Evolutionary conservation across 2,888 invertebrate species (phyloP), one percentile per base, ranked within the genome.

Genomic region (Pristionchus fissidentatus): DNA sequence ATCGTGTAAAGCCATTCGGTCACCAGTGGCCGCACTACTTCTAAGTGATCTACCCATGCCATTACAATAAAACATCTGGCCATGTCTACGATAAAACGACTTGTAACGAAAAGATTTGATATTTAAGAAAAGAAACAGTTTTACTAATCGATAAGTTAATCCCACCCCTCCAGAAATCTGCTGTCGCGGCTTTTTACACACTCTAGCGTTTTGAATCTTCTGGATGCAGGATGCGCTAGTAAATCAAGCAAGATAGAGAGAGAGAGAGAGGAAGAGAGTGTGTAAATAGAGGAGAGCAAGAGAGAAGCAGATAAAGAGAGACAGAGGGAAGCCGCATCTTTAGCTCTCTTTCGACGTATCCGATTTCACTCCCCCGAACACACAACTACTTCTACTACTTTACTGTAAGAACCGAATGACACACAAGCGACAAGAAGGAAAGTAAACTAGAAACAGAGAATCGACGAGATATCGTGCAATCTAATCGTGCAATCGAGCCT

Each of bases 311-410:
- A 66, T 32, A 10, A 26, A 66, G n/a, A 70, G 70, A 66, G 10
- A 41, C 22, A 66, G 66, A 66, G 41, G 66, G 26, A 70, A 70
- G 70, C 70, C 35, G 43, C n/a, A 70, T 70, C 43, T n/a, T n/a
- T n/a, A n/a, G n/a, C n/a, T n/a, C n/a, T n/a, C n/a, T 41, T 62
- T 19, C 62, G 62, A 22, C 41, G 70, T 70, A 70, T 70, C 70
- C n/a, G n/a, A 70, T 70, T 70, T 41, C 62, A 29, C 8, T 32
- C 38, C 41, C 41, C 70, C 70, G 43, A n/a, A 70, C 70, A 43
- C 70, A 70, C 70, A 41, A 70, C 70, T 70, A 70, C 70, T 70
- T 70, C 43, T n/a, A 41, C 70, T 70, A 70, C 70, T 70, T 70
- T 70, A 70, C 70, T 70, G 41, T 32, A 66, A 19, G 22, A 70